Conservation (phyloP, 1,140 invertebrate genomes). For the Zaprionus lachaisei region DNA sequence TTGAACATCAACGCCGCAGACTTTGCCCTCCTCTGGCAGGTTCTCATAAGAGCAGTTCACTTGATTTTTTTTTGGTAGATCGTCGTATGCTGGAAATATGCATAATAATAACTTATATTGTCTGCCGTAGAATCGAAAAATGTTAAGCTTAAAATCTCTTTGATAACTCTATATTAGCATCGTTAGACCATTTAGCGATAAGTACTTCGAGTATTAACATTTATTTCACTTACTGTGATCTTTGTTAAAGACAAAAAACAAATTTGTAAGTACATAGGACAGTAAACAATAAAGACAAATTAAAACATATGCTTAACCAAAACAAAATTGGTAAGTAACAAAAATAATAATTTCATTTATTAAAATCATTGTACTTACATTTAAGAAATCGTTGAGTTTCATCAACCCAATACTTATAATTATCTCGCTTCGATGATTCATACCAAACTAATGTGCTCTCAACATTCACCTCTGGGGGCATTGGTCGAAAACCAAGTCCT, state of each 20-base stretch:
- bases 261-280: slow-evolving; percentile 37
- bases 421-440: slow-evolving; percentile 91
- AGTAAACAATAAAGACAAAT: slow-evolving; percentile 14
- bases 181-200: slow-evolving; percentile 14
- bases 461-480: slow-evolving; percentile 94
- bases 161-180: neutral
- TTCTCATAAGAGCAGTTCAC: slow-evolving; percentile 78
- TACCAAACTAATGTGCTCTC: slow-evolving; percentile 98
- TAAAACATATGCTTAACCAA: neutral
- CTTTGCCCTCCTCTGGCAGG: slow-evolving; percentile 66
- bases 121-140: neutral
- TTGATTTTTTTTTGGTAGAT: slow-evolving; percentile 76
- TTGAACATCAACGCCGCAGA: slow-evolving; percentile 66
- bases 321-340: neutral
- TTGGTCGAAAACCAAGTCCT: slow-evolving; percentile 96
- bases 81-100: slow-evolving; percentile 64
- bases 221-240: slow-evolving; percentile 67
- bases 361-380: slow-evolving; percentile 57
- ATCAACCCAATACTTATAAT: slow-evolving; percentile 91
- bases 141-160: neutral
- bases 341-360: neutral
- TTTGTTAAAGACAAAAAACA: slow-evolving; percentile 55
- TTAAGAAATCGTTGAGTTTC: slow-evolving; percentile 86
- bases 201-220: slow-evolving; percentile 1
- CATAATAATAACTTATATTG: neutral